phyloP scores from a whole-genome alignment of 1,140 invertebrate genomes.

The Zelostemma sp. region DNA sequence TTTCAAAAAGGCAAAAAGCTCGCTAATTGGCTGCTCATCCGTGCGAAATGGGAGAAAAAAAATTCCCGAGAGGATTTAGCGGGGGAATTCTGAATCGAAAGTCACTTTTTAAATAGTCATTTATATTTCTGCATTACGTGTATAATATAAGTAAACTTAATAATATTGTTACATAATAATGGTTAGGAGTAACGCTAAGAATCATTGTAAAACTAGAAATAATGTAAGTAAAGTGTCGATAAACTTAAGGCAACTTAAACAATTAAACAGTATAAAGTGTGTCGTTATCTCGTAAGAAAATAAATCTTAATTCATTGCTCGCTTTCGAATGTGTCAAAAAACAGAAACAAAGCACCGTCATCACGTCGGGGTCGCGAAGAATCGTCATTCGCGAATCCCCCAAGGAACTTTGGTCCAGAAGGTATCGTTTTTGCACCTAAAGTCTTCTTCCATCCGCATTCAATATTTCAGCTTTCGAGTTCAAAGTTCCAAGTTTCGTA shows the following conservation, averaged over 20 bases:
- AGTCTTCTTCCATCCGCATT: no score
- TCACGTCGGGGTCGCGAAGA: slow-evolving; percentile 62
- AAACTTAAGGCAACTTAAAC: slow-evolving; percentile 44
- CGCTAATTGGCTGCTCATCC: slow-evolving; percentile 36
- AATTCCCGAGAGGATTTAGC: no score
- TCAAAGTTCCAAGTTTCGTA: no score
- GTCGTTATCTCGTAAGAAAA: slow-evolving; percentile 30
- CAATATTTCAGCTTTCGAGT: no score
- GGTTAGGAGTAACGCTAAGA: slow-evolving; percentile 39
- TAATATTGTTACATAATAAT: slow-evolving; percentile 48
- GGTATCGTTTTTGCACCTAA: no score
- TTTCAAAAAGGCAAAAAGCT: slow-evolving; percentile 25
- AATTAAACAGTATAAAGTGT: slow-evolving; percentile 36
- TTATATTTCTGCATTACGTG: slow-evolving; percentile 58
- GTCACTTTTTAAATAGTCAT: slow-evolving; percentile 57
- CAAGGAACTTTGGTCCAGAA: slow-evolving; percentile 68
- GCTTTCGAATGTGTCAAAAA: slow-evolving; percentile 24
- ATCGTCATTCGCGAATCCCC: slow-evolving; percentile 50
- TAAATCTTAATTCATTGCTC: slow-evolving; percentile 28
- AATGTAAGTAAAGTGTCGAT: slow-evolving; percentile 40
- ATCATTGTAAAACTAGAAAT: slow-evolving; percentile 43
- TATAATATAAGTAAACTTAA: slow-evolving; percentile 58
- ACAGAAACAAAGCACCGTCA: slow-evolving; percentile 70
- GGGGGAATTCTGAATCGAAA: not conserved
- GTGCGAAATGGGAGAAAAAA: slow-evolving; percentile 21